Conservation (phyloP, 2,888 invertebrate genomes). For the Cheilosia scutellata region DNA sequence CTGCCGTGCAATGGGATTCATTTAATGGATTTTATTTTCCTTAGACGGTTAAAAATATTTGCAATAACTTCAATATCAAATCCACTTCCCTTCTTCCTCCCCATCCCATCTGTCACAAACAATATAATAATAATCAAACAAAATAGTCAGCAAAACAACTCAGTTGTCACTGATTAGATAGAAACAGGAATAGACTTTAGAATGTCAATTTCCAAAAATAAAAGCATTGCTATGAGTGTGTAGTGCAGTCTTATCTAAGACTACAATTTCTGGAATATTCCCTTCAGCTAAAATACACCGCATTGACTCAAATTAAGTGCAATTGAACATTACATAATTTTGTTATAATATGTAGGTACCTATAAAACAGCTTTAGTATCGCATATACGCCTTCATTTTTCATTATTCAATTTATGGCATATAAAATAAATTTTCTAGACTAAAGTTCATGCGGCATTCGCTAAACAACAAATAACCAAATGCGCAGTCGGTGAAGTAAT, state of each 20-base stretch:
- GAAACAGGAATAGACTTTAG: slow-evolving; percentile 10
- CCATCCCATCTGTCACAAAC: neutral
- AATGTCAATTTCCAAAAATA: neutral
- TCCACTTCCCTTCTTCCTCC: slow-evolving; percentile 50
- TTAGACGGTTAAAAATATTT: too few species aligned
- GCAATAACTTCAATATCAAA: neutral
- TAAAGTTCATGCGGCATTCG: slow-evolving; percentile 50
- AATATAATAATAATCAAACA: slow-evolving; percentile 6
- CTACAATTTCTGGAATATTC: slow-evolving; percentile 18
- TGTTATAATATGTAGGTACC: too few species aligned
- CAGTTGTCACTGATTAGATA: slow-evolving; percentile 31
- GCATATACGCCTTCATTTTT: neutral
- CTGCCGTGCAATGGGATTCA: too few species aligned
- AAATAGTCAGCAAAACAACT: slow-evolving; percentile 17
- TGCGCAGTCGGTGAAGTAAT: slow-evolving; percentile 50
- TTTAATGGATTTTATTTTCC: too few species aligned
- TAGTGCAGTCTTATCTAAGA: neutral
- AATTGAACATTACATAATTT: slow-evolving; percentile 76
- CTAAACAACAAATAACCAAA: slow-evolving; percentile 34
- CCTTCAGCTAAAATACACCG: slow-evolving; percentile 51
- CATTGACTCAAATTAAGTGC: slow-evolving; percentile 80
- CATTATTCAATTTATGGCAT: slow-evolving; percentile 53
- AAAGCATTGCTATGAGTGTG: neutral
- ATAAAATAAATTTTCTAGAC: slow-evolving; percentile 36
- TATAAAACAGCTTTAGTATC: neutral